A percentile compares a stretch with the other conserved stretches of the same genome.
These are phyloP conservation scores for Scartelaos histophorus DNA, from an alignment of 2,113 vertebrate species.

Conservation along the genomic window DNA sequence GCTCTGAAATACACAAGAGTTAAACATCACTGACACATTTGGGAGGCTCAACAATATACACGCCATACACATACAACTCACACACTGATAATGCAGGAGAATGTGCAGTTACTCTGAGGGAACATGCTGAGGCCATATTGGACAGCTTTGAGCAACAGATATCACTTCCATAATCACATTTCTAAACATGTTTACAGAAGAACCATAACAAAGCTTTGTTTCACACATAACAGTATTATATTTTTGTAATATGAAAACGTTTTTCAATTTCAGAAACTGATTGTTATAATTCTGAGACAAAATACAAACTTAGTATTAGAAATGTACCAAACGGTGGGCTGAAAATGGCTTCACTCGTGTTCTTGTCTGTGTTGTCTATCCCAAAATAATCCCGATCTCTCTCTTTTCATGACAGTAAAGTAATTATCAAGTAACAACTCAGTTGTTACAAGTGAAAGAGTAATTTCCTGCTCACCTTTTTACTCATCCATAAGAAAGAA, in stretches of 20 bases:
- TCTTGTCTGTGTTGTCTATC: constrained; percentile 24
- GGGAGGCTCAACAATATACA: neutral
- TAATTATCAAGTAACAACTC: neutral
- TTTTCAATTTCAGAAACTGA: constrained; percentile 1
- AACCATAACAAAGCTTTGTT: neutral
- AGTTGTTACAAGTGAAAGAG: neutral
- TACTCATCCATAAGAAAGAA: constrained; percentile 32
- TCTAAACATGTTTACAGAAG: constrained; percentile 20
- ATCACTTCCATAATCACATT: constrained; percentile 6
- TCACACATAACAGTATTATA: neutral
- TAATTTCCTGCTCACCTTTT: constrained; percentile 46
- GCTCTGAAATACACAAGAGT: constrained; percentile 43
- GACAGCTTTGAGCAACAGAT: constrained; percentile 8
- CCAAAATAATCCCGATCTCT: neutral
- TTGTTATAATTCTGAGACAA: neutral
- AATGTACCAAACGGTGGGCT: neutral
- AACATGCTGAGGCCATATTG: constrained; percentile 32
- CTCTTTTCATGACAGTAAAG: neutral
- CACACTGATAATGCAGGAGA: neutral
- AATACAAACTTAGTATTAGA: neutral
- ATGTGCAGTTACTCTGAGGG: neutral
- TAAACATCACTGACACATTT: constrained; percentile 17
- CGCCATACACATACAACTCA: neutral
- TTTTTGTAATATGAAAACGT: neutral
- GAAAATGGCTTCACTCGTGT: constrained; percentile 26